A percentile compares a stretch with the other conserved stretches of the same genome.
These are phyloP conservation scores for Dissostichus mawsoni DNA, from an alignment of 2,113 vertebrate species.

Conservation along the genomic window DNA sequence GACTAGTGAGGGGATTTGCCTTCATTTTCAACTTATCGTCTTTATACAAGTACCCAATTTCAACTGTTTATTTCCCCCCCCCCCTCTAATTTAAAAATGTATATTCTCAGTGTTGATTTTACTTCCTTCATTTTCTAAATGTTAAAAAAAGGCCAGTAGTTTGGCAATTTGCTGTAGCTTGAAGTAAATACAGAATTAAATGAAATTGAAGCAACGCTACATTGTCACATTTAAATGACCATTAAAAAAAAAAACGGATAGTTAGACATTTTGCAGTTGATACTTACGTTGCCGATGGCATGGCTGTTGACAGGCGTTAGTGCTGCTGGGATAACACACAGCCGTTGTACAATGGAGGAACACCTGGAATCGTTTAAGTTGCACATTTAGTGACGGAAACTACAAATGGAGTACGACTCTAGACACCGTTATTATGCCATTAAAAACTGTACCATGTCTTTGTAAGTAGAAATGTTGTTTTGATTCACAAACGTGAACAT, in stretches of 20 bases:
- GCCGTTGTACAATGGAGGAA: conserved; percentile 78
- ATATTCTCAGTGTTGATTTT: background rate
- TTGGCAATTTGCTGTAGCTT: too few relatives aligned
- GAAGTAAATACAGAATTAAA: too few relatives aligned
- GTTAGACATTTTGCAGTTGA: background rate
- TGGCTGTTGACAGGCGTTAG: conserved; percentile 63
- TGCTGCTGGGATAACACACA: conserved; percentile 72
- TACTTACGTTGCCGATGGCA: conserved; percentile 79
- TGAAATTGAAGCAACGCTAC: too few relatives aligned
- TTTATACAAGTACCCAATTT: too few relatives aligned
- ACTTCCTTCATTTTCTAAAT: background rate
- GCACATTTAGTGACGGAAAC: background rate
- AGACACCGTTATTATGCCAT: too few relatives aligned
- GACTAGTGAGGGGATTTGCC: background rate
- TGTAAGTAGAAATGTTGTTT: background rate
- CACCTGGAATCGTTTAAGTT: conserved; percentile 50
- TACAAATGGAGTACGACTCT: fast-evolving
- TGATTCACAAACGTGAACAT: conserved; percentile 81
- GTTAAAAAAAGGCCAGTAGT: background rate
- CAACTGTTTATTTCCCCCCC: background rate
- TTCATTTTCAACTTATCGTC: background rate
- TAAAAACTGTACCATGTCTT: conserved; percentile 61
- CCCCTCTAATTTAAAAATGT: too few relatives aligned
- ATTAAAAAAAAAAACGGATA: too few relatives aligned
- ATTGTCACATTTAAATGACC: too few relatives aligned